A percentile compares a stretch with the other conserved stretches of the same genome.
These are phyloP conservation scores for Leptopilina syphax DNA, from an alignment of 2,888 invertebrate genomes.

Conservation along the genomic window DNA sequence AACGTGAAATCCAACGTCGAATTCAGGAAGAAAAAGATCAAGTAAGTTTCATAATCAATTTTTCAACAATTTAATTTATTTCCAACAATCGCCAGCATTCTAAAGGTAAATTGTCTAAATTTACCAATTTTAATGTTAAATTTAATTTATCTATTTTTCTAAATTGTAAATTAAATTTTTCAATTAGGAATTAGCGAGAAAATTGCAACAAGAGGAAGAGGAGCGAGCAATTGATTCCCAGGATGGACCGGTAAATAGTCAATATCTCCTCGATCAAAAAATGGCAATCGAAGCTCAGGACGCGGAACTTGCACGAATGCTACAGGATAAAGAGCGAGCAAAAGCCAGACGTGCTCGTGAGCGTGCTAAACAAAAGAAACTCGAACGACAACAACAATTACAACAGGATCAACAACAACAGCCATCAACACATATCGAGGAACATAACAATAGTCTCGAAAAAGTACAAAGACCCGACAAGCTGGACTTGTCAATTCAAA, in stretches of 20 bases:
- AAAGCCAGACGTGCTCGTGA: slow-evolving; percentile 85
- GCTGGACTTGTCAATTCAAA: slow-evolving; percentile 63
- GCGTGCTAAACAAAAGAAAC: slow-evolving; percentile 78
- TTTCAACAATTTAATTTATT: slow-evolving; percentile 17
- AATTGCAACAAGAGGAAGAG: slow-evolving; percentile 87
- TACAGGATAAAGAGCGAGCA: slow-evolving; percentile 86
- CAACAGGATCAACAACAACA: slow-evolving; percentile 80
- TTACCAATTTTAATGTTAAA: too few species aligned
- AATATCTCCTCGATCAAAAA: slow-evolving; percentile 79
- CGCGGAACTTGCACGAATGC: slow-evolving; percentile 85
- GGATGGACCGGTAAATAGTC: slow-evolving; percentile 73
- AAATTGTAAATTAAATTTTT: neutral
- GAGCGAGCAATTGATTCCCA: slow-evolving; percentile 79
- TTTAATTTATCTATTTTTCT: too few species aligned
- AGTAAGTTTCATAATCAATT: slow-evolving; percentile 73
- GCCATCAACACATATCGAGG: slow-evolving; percentile 65
- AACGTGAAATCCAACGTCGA: slow-evolving; percentile 79
- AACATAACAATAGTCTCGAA: slow-evolving; percentile 68
- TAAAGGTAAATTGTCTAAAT: too few species aligned
- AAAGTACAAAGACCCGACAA: slow-evolving; percentile 72
- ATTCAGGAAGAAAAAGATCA: slow-evolving; percentile 87
- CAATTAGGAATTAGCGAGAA: slow-evolving; percentile 83
- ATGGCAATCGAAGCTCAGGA: slow-evolving; percentile 89
- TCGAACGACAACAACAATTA: slow-evolving; percentile 80
- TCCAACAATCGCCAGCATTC: neutral